phyloP scores from a whole-genome alignment of 2,797 vertebrate genomes.

The Pitangus sulphuratus region DNA sequence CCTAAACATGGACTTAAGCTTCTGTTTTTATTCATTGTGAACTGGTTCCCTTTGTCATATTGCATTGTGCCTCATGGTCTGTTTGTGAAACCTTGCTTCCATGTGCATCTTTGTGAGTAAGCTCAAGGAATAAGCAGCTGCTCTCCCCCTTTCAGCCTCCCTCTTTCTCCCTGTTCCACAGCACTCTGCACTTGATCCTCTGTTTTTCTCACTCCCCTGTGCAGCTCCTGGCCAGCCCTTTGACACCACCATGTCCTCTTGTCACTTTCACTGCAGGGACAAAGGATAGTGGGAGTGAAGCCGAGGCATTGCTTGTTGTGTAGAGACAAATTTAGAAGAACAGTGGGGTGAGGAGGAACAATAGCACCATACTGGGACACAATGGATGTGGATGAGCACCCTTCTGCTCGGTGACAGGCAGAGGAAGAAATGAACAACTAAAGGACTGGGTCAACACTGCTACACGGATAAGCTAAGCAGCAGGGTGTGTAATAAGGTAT shows the following conservation, averaged over 20 bases:
- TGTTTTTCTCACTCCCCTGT: not conserved
- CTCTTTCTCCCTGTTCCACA: not conserved
- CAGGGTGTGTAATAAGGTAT: not conserved
- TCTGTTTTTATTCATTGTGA: not conserved
- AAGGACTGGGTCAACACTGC: not conserved
- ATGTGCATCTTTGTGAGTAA: not conserved
- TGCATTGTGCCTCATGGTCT: not conserved
- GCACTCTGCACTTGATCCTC: not conserved
- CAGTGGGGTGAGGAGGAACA: not conserved
- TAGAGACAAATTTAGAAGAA: fast-evolving
- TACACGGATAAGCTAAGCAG: not conserved
- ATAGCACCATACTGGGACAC: not conserved
- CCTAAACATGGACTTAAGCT: not conserved
- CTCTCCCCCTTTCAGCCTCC: not conserved
- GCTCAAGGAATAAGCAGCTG: not conserved
- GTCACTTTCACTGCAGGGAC: not conserved
- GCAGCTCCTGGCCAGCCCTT: not conserved
- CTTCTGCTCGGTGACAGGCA: not conserved
- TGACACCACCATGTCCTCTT: fast-evolving
- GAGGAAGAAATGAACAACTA: not conserved
- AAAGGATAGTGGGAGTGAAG: not conserved
- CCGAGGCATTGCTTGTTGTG: not conserved
- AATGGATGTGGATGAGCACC: not conserved
- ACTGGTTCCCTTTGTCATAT: not conserved
- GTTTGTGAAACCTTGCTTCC: not conserved